phyloP scores from a whole-genome alignment of 1,140 invertebrate species.

The Drosophila auraria region DNA sequence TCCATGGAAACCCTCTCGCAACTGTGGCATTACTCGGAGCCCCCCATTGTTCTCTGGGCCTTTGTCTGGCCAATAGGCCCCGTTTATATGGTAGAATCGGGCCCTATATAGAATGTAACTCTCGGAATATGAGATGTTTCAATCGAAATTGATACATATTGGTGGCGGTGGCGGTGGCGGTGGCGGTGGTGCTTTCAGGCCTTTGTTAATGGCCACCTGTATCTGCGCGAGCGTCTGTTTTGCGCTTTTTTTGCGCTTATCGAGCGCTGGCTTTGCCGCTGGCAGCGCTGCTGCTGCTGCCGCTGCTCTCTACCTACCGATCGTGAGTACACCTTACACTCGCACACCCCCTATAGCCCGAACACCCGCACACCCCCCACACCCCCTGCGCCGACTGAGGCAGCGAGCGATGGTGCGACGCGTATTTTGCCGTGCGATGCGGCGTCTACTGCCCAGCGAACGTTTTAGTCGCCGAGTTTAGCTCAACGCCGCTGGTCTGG shows the following conservation, averaged over 20 bases:
- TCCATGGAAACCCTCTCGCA: not conserved
- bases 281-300: not conserved
- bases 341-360: no score
- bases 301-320: not conserved
- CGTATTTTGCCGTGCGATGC: slow-evolving; percentile 36
- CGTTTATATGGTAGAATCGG: no score
- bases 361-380: not conserved
- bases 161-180: no score
- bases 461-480: slow-evolving; percentile 76
- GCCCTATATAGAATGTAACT: no score
- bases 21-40: not conserved
- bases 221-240: slow-evolving; percentile 10
- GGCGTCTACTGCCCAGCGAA: slow-evolving; percentile 36
- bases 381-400: slow-evolving; percentile 3
- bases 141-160: slow-evolving; percentile 5
- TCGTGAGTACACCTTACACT: slow-evolving; percentile 2
- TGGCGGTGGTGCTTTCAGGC: not conserved
- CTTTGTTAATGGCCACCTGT: slow-evolving; percentile 8
- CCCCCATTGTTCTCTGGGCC: not conserved
- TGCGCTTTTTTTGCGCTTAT: not conserved
- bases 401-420: not conserved
- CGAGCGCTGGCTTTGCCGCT: slow-evolving; percentile 1
- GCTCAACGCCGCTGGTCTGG: slow-evolving; percentile 75
- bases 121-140: not conserved
- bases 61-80: not conserved